Conservation (phyloP, 2,888 invertebrate genomes). For the Scaptomyza reducta region DNA sequence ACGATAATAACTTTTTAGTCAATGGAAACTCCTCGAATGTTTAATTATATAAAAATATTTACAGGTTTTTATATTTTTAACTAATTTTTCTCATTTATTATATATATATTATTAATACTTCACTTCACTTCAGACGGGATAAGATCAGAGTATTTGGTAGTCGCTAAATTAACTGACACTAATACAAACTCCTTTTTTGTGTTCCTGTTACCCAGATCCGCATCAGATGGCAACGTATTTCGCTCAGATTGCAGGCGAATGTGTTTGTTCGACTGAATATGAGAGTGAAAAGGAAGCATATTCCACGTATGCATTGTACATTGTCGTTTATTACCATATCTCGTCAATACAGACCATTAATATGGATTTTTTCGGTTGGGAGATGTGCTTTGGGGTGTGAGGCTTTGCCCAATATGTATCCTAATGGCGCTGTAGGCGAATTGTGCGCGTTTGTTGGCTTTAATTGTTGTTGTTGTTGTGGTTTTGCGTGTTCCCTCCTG, state of each 20-base stretch:
- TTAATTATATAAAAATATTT: no score
- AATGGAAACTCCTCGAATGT: no score
- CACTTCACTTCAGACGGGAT: background rate
- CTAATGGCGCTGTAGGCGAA: conserved; percentile 47
- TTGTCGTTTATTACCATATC: conserved; percentile 42
- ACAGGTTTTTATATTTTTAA: no score
- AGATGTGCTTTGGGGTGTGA: conserved; percentile 6
- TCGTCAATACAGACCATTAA: conserved; percentile 42
- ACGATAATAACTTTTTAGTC: no score
- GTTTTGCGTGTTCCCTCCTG: conserved; percentile 5
- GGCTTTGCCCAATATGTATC: conserved; percentile 55
- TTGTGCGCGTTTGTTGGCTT: conserved; percentile 10
- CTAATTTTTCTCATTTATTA: no score
- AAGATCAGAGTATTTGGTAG: background rate
- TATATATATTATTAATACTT: no score
- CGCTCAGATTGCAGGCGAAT: conserved; percentile 43
- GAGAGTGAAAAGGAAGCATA: background rate
- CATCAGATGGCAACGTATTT: background rate
- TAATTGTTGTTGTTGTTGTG: conserved; percentile 18
- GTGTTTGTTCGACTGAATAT: background rate
- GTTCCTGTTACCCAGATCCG: conserved; percentile 5
- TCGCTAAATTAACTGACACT: background rate
- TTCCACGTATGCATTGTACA: conserved; percentile 25
- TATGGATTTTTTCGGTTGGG: conserved; percentile 51
- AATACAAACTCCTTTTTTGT: background rate